These are phyloP conservation scores for Martes flavigula DNA, from an alignment of 2,797 vertebrate genomes.

Conservation along the genomic window DNA sequence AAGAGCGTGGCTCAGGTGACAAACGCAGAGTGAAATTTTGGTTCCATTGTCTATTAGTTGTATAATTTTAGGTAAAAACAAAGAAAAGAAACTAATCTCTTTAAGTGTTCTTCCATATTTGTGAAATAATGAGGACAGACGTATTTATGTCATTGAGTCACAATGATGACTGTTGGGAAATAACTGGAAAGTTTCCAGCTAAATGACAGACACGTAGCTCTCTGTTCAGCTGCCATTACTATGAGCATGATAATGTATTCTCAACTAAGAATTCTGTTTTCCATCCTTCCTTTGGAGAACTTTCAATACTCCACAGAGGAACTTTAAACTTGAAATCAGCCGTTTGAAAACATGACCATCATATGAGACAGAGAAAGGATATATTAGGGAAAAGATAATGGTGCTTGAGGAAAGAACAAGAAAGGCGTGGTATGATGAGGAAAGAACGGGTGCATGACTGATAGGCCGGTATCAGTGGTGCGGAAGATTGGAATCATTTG, in stretches of 20 bases:
- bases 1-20: not conserved
- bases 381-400: not conserved
- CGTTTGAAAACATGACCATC: not conserved
- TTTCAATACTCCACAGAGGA: not conserved
- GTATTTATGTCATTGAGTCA: not conserved
- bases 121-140: not conserved
- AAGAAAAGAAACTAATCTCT: not conserved
- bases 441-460: not conserved
- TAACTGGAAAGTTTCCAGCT: not conserved
- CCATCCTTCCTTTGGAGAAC: not conserved
- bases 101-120: constrained; percentile 11
- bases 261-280: not conserved
- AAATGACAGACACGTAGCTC: not conserved
- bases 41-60: not conserved
- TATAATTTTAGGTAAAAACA: not conserved
- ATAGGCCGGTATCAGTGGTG: not conserved
- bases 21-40: not conserved
- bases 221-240: not conserved
- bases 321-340: not conserved
- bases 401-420: not conserved
- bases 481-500: not conserved
- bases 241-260: not conserved
- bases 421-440: not conserved
- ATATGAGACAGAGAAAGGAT: not conserved
- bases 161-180: not conserved